These are phyloP conservation scores for Oligia latruncula DNA, from an alignment of 2,888 invertebrate genomes.

Conservation along the genomic window DNA sequence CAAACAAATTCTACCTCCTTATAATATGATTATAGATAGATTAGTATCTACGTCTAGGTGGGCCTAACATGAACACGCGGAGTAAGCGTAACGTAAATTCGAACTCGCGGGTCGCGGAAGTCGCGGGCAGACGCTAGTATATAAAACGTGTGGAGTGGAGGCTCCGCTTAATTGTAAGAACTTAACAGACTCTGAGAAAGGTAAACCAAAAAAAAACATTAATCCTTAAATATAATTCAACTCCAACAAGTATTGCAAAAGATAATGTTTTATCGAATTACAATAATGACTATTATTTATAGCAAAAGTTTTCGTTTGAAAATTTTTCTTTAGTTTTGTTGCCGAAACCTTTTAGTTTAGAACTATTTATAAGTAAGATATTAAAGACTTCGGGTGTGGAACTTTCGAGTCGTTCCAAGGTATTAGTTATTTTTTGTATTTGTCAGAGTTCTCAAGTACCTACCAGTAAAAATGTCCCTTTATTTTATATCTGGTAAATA, in stretches of 20 bases:
- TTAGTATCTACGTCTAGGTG: no score
- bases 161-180: not conserved
- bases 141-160: not conserved
- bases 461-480: not conserved
- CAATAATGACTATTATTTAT: constrained; percentile 58
- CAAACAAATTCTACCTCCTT: no score
- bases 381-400: constrained; percentile 15
- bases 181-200: not conserved
- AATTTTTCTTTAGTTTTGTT: constrained; percentile 12
- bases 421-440: constrained; percentile 10
- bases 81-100: not conserved
- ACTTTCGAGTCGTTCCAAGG: constrained; percentile 36
- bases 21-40: no score
- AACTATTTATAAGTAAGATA: constrained; percentile 43
- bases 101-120: not conserved
- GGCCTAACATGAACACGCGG: not conserved
- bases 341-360: constrained; percentile 32
- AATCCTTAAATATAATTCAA: constrained; percentile 9
- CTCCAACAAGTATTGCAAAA: constrained; percentile 6
- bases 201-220: not conserved
- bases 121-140: no score
- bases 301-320: constrained; percentile 38
- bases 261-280: constrained; percentile 49
- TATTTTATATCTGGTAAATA: not conserved
- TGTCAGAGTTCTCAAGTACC: not conserved